phyloP scores from a whole-genome alignment of 1,140 invertebrate species.

The Acromyrmex heyeri region DNA sequence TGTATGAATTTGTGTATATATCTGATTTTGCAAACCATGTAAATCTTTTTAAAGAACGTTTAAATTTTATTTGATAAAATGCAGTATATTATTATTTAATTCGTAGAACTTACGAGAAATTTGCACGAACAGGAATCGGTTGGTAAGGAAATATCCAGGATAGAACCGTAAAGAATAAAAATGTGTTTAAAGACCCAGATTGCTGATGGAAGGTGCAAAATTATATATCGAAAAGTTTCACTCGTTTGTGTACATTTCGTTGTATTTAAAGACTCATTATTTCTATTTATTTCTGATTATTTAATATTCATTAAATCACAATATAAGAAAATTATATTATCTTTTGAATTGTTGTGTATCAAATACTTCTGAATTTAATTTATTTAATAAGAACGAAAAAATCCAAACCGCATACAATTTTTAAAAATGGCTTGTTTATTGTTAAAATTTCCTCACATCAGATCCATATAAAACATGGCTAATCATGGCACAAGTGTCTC shows the following conservation, averaged over 20 bases:
- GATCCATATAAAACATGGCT: slow-evolving; percentile 30
- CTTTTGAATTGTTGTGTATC: not conserved
- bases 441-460: slow-evolving; percentile 24
- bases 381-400: not conserved
- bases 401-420: not conserved
- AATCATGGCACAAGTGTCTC: not conserved
- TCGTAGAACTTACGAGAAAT: too few species aligned
- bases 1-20: too few species aligned
- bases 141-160: too few species aligned
- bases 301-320: not conserved
- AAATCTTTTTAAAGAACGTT: too few species aligned
- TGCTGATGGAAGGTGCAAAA: too few species aligned
- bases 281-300: not conserved
- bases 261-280: not conserved
- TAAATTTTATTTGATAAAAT: too few species aligned
- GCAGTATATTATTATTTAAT: too few species aligned
- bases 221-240: too few species aligned
- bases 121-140: too few species aligned
- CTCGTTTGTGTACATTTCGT: not conserved
- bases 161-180: too few species aligned
- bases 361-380: not conserved
- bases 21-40: too few species aligned
- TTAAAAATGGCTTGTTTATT: slow-evolving; percentile 39
- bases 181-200: too few species aligned
- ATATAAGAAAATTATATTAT: not conserved